Conservation (phyloP, 2,113 vertebrate genomes). For the Emberiza fucata region DNA sequence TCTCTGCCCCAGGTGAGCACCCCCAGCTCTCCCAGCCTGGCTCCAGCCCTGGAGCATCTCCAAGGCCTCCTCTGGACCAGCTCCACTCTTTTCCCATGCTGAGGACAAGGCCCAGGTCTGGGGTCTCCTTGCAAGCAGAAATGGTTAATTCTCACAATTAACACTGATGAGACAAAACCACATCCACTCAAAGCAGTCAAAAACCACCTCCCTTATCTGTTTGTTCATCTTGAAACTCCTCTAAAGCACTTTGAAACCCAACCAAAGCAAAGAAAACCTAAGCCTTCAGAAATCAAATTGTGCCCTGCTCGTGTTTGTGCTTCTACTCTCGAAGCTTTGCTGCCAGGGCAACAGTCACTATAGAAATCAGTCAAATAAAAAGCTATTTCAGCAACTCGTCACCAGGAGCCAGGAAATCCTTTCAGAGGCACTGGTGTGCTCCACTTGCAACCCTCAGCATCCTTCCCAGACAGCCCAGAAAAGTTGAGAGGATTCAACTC, state of each 20-base stretch:
- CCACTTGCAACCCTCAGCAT: not conserved
- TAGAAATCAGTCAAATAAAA: slow-evolving; percentile 9
- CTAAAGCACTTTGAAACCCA: not conserved
- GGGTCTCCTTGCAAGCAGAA: not conserved
- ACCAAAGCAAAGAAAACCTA: not conserved
- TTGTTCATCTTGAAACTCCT: not conserved
- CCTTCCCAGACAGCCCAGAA: not conserved
- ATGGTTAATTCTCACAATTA: accelerated
- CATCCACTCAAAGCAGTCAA: not conserved
- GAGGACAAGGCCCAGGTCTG: not conserved
- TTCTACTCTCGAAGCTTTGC: not conserved
- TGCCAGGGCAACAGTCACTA: slow-evolving; percentile 52
- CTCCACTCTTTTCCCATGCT: accelerated
- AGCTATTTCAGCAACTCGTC: not conserved
- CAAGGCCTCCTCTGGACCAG: not conserved
- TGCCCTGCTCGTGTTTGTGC: not conserved
- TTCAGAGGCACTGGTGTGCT: not conserved
- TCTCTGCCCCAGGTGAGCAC: accelerated
- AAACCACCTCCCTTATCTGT: not conserved
- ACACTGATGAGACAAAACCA: not conserved
- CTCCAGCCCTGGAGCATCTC: not conserved
- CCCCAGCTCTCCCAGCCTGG: not conserved
- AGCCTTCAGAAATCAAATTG: not conserved
- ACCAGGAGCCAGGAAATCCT: not conserved
- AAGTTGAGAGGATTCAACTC: not conserved